These are phyloP conservation scores for Mola mola DNA, from an alignment of 2,113 vertebrate species.

Conservation along the genomic window DNA sequence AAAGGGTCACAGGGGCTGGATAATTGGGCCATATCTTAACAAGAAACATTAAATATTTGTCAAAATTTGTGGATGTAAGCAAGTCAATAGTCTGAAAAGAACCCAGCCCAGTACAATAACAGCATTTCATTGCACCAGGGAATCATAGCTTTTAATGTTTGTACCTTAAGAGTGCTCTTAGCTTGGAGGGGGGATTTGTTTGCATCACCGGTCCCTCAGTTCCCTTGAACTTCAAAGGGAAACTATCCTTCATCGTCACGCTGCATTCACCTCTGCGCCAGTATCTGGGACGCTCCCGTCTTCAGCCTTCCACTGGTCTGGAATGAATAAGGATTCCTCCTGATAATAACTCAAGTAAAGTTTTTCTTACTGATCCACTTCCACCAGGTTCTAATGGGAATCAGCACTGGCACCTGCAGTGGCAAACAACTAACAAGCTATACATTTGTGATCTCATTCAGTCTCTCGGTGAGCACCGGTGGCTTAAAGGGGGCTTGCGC, in stretches of 20 bases:
- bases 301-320: conserved; percentile 12
- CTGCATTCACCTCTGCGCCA: conserved; percentile 43
- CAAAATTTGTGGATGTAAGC: conserved; percentile 67
- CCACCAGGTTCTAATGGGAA: conserved; percentile 1
- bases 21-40: neutral
- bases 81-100: conserved; percentile 67
- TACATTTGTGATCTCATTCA: too few relatives aligned
- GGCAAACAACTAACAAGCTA: conserved; percentile 10
- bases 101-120: conserved; percentile 41
- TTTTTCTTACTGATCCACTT: conserved; percentile 19
- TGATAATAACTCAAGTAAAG: neutral
- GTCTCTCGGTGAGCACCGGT: too few relatives aligned
- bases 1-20: too few relatives aligned
- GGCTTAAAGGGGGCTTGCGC: too few relatives aligned
- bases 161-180: conserved; percentile 56
- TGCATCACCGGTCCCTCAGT: conserved; percentile 56
- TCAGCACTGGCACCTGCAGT: neutral
- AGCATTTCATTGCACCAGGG: conserved; percentile 33
- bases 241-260: conserved; percentile 54
- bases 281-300: conserved; percentile 44
- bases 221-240: conserved; percentile 69
- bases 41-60: conserved; percentile 23
- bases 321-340: conserved; percentile 28
- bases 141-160: conserved; percentile 69
- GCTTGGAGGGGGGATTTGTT: conserved; percentile 43